phyloP scores from a whole-genome alignment of 2,888 invertebrate genomes.

The Epinotia bilunana region DNA sequence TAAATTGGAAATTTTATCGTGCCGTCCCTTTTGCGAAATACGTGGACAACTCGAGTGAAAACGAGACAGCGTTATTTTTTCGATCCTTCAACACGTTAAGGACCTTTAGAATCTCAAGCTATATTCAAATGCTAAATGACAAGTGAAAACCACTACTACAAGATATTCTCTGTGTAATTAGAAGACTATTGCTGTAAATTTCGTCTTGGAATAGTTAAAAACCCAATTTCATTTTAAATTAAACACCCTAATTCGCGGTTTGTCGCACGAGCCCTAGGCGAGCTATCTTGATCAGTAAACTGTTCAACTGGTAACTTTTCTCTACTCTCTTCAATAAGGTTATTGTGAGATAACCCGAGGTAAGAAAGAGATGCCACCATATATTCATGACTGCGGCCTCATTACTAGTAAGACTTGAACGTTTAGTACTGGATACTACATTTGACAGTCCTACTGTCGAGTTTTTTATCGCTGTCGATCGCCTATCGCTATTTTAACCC shows the following conservation, averaged over 20 bases:
- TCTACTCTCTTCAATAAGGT: slow-evolving; percentile 2
- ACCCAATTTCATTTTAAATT: not conserved
- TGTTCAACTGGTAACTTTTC: not conserved
- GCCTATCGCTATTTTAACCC: not conserved
- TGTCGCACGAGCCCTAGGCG: slow-evolving; percentile 4
- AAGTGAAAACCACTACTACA: not conserved
- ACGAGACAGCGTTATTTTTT: not conserved
- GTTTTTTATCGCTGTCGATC: not conserved
- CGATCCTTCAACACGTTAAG: slow-evolving; percentile 3
- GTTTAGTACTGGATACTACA: slow-evolving; percentile 22
- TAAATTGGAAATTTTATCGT: no score
- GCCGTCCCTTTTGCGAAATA: no score
- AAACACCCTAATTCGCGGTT: not conserved
- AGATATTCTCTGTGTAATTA: not conserved
- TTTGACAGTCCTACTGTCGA: not conserved
- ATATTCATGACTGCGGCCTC: slow-evolving; percentile 42
- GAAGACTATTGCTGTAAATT: not conserved
- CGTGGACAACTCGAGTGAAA: no score
- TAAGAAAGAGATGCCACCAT: slow-evolving; percentile 50
- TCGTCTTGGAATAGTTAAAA: not conserved
- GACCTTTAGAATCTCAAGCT: slow-evolving; percentile 13
- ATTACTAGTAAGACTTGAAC: slow-evolving; percentile 32
- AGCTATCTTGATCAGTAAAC: not conserved
- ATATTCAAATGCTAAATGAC: no score
- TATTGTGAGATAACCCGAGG: slow-evolving; percentile 5